Evolutionary conservation across 2,113 vertebrate species (phyloP).

Genomic region (Pycnonotus jocosus): DNA sequence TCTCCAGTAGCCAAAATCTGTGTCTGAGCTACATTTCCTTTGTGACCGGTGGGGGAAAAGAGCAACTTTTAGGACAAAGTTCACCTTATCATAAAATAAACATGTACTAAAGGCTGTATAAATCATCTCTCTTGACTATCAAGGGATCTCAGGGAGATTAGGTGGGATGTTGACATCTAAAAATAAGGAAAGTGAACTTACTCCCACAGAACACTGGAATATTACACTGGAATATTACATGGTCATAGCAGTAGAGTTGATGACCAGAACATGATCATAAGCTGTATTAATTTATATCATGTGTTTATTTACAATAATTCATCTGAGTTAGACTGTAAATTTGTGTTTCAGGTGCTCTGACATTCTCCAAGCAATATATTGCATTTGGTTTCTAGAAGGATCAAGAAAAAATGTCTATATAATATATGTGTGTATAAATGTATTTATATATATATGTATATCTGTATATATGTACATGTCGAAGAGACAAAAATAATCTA

Average conservation of each 20-base stretch:
- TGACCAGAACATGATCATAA: not conserved
- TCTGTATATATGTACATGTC: not conserved
- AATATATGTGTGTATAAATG: fast-evolving
- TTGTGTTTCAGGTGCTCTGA: not conserved
- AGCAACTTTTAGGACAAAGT: not conserved
- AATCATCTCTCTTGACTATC: not conserved
- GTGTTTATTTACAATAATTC: not conserved
- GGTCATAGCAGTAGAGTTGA: not conserved
- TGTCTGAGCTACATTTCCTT: not conserved
- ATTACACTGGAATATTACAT: not conserved
- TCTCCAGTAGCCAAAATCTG: not conserved
- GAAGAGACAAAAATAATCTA: not conserved
- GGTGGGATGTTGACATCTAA: not conserved
- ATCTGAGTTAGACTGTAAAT: not conserved
- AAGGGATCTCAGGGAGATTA: not conserved
- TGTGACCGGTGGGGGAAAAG: not conserved
- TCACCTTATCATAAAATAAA: not conserved
- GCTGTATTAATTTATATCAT: not conserved
- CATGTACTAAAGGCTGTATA: not conserved
- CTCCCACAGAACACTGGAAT: not conserved
- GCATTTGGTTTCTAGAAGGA: not conserved
- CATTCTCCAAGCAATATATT: not conserved
- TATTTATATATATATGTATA: fast-evolving
- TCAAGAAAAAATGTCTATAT: not conserved
- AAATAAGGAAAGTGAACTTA: not conserved